These are phyloP conservation scores for Ophion costatus DNA, from an alignment of 2,888 invertebrate genomes.

Conservation along the genomic window DNA sequence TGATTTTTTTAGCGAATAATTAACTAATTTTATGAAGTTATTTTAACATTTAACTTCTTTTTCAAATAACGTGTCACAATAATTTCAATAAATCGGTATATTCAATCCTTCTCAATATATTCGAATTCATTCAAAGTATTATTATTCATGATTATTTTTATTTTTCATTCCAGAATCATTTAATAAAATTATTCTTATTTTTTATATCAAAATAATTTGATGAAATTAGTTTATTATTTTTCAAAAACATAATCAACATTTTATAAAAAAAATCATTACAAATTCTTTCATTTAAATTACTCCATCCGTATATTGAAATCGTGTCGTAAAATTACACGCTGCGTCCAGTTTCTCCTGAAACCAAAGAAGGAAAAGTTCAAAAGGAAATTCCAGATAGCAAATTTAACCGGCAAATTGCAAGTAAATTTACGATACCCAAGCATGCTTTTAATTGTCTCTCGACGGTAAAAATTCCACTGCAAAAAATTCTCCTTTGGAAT, in stretches of 20 bases:
- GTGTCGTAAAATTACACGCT: neutral
- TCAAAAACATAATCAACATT: too few relatives aligned
- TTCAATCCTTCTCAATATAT: too few relatives aligned
- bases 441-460: neutral
- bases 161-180: neutral
- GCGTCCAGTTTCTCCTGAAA: neutral
- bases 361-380: neutral
- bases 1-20: neutral
- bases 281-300: neutral
- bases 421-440: neutral
- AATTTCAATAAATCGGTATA: neutral
- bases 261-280: too few relatives aligned
- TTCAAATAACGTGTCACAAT: neutral
- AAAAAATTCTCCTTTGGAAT: neutral
- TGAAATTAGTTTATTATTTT: neutral
- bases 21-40: neutral
- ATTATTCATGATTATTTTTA: neutral
- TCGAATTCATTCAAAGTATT: neutral
- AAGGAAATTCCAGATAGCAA: neutral
- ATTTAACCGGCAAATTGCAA: neutral
- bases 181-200: neutral
- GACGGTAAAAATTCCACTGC: neutral
- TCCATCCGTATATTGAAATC: neutral
- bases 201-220: neutral
- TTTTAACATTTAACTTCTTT: neutral